Base-by-base conservation (phyloP, 2,888 invertebrate species). In the Synergus umbraculus region DNA sequence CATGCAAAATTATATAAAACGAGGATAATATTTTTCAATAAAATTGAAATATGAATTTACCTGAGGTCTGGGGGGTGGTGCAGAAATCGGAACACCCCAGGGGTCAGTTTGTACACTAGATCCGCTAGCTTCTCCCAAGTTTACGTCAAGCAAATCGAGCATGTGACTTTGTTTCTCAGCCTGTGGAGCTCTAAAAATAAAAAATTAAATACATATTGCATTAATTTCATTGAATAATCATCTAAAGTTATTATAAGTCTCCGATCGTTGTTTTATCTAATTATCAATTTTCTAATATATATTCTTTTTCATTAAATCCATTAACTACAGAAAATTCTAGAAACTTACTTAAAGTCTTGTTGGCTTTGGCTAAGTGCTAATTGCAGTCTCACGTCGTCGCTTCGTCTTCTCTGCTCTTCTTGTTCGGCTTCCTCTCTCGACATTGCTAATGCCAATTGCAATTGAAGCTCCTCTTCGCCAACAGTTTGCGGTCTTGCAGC, bases 371-470 rank as follows among this genome's bases (percentile, higher is more conserved):
- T 97, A 86, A 99, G 94, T 60, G 98, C 99, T 92, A 99, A 94
- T 93, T 99, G 98, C 86, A 99, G 94, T 84, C 99, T 95, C 84
- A 99, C 98, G 93, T 99, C 99, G 92, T 99, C 99, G 86, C 97
- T 97, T 84, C 98, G 96, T 81, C 98, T 94, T 91, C 98, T 95
- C 86, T 98, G 96, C 93, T 98, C 98, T 92, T 99, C 98, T 87
- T 98, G 96, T 91, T 99, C 99, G 46, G 98, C 98, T 93, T 99
- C 99, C 93, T 99, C 99, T 83, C 98, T 95, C 76, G 98, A 98
- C 97, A 99, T 98, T 78, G 99, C 99, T 91, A 99, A 94, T 73
- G 99, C 99, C 89, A 99, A 94, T 93, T 99, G 99, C 86, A 99
- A 94, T 93, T 99, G 99, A 84, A 99, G 94, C 92, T 99, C 99